Percentiles rank a stretch among this genome's conserved stretches.
Conservation (phyloP, 2,797 vertebrate genomes). For the Gastrophryne carolinensis region DNA sequence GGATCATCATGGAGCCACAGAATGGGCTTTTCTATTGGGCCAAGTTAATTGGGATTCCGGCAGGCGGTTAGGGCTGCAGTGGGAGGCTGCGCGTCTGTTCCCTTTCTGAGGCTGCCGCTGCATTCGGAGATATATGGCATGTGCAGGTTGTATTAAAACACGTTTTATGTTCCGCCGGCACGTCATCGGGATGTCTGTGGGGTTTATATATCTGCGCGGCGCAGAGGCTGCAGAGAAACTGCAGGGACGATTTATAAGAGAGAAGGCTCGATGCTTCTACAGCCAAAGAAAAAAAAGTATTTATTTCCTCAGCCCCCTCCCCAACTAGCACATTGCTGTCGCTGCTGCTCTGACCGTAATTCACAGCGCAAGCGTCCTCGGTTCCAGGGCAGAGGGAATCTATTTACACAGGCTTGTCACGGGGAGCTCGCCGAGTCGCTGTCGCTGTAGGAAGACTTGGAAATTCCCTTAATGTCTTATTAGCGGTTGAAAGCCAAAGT, state of each 20-base stretch:
- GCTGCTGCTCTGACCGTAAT: not conserved
- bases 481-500: not conserved
- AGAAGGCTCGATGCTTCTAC: not conserved
- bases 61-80: slow-evolving; percentile 21
- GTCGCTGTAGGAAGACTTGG: not conserved
- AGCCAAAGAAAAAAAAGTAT: slow-evolving; percentile 8
- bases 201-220: slow-evolving; percentile 35
- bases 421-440: not conserved
- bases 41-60: slow-evolving; percentile 43
- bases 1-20: no score
- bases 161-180: slow-evolving; percentile 47
- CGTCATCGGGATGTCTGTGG: slow-evolving; percentile 46
- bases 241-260: slow-evolving; percentile 32
- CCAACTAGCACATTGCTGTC: not conserved
- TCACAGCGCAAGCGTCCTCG: slow-evolving; percentile 7
- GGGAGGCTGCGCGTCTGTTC: slow-evolving; percentile 26
- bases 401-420: not conserved
- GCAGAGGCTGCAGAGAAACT: slow-evolving; percentile 29
- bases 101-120: slow-evolving; percentile 23
- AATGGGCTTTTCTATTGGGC: slow-evolving; percentile 4
- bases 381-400: not conserved
- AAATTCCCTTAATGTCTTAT: not conserved
- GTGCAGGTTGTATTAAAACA: slow-evolving; percentile 49
- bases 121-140: slow-evolving; percentile 48
- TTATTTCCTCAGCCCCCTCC: not conserved